Evolutionary conservation across 1,140 invertebrate species (phyloP), one percentile per base, ranked within the genome.

Genomic region (Spodoptera frugiperda): DNA sequence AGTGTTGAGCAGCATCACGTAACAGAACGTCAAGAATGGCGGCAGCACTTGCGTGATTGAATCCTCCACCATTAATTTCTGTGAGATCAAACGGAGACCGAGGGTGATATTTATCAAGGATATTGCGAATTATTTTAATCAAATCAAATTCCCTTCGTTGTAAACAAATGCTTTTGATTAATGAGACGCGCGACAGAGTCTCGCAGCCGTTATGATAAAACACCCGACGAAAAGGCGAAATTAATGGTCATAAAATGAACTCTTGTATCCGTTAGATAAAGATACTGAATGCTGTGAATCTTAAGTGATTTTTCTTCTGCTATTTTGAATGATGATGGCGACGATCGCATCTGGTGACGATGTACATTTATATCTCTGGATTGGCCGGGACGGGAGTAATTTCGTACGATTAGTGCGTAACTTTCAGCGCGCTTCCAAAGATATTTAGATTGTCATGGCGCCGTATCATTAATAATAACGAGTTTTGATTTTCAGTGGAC

Each of bases 151-250:
- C 91, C 90, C 91, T 92, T 89, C 91, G 89, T 93, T 94, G 92
- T 94, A 94, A 94, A 94, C 92, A 94, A 94, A 94, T 94, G 92
- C 89, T 92, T 94, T 94, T 94, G 92, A 94, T 94, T 94, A 94
- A 94, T 94, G 92, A 92, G 91, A 90, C 91, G 86, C 87, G 91
- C 91, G 92, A 93, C 92, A 93, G 91, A 92, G 91, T 88, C 76
- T 85, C 87, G 84, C 91, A 87, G 89, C 83, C 90, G 89, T 85
- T 89, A 84, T 87, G 91, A 94, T 92, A 93, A 94, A 92, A 93
- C 91, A 91, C 87, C 90, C 90, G 84, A 89, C 84, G 89, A 91
- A 92, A 91, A 87, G 86, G 79, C 90, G 88, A 92, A 91, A 94
- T 93, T 94, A 94, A 94, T 93, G 90, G 90, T 92, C 89, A 94